Evolutionary conservation across 2,888 invertebrate genomes (phyloP).

Genomic region (Helleia helle): DNA sequence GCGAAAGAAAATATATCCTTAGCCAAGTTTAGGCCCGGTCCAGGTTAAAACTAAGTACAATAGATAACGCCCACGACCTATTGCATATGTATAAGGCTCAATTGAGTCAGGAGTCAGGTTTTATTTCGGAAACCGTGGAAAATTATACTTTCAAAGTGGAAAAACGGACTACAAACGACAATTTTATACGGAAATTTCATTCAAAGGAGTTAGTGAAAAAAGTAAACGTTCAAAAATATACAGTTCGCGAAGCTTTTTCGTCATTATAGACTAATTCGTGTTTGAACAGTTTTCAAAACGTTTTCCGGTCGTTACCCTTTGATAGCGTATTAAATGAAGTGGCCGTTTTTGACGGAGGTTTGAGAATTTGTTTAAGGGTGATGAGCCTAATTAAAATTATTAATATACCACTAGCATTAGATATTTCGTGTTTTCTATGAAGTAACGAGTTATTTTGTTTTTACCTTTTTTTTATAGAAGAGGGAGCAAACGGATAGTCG

Average conservation of each 20-base stretch:
- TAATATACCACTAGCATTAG: too few relatives aligned
- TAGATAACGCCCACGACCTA: not conserved
- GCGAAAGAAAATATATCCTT: not conserved
- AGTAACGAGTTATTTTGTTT: too few relatives aligned
- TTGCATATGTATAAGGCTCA: conserved; percentile 13
- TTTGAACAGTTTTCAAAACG: not conserved
- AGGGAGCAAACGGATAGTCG: too few relatives aligned
- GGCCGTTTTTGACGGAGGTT: not conserved
- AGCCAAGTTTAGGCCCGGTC: not conserved
- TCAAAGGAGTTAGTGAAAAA: conserved; percentile 15
- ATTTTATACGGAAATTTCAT: conserved; percentile 22
- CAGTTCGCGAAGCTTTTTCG: conserved; percentile 14
- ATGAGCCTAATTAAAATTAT: too few relatives aligned
- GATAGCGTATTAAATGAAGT: too few relatives aligned
- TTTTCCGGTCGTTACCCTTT: not conserved
- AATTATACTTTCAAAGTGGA: conserved; percentile 24
- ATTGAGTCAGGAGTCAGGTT: conserved; percentile 12
- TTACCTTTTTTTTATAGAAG: too few relatives aligned
- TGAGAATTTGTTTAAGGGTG: too few relatives aligned
- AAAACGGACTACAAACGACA: conserved; percentile 22
- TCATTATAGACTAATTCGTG: conserved; percentile 12
- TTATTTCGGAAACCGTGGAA: conserved; percentile 17
- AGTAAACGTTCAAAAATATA: conserved; percentile 12
- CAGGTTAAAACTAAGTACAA: not conserved
- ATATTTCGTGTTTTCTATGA: too few relatives aligned